phyloP scores from a whole-genome alignment of 2,113 vertebrate species.

The Tamias sibiricus region DNA sequence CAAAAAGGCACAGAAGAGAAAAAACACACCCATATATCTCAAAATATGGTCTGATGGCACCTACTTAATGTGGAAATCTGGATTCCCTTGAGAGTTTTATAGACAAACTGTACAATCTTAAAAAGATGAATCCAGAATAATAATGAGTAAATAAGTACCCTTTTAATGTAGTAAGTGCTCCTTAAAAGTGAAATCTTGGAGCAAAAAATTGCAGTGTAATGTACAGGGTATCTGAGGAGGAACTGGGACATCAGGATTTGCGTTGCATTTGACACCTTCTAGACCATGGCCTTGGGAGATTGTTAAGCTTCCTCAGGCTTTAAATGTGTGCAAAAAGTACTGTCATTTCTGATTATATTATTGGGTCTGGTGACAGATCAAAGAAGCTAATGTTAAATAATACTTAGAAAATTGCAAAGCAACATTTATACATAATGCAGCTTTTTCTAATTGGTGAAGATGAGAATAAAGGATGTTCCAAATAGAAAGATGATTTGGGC shows the following conservation, averaged over 20 bases:
- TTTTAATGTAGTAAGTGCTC: neutral
- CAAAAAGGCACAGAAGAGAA: neutral
- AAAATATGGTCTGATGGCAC: neutral
- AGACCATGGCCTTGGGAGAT: neutral
- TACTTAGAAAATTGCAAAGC: conserved; percentile 48
- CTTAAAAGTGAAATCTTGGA: neutral
- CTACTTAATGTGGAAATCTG: neutral
- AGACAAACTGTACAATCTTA: neutral
- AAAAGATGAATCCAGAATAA: neutral
- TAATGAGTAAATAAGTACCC: neutral
- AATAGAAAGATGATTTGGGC: conserved; percentile 51
- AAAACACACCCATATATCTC: neutral
- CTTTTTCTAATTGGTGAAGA: conserved; percentile 53
- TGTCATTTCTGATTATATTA: neutral
- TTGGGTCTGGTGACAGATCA: neutral
- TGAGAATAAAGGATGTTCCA: conserved; percentile 18
- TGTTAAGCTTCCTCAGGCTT: neutral
- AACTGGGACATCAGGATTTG: neutral
- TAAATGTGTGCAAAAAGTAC: neutral
- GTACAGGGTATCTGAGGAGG: neutral
- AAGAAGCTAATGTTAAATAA: conserved; percentile 45
- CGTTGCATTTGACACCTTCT: neutral
- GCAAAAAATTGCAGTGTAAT: neutral
- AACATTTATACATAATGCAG: conserved; percentile 24
- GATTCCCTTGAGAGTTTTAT: conserved; percentile 5